Evolutionary conservation across 2,113 vertebrate genomes (phyloP).

Genomic region (Malaclemys terrapin): DNA sequence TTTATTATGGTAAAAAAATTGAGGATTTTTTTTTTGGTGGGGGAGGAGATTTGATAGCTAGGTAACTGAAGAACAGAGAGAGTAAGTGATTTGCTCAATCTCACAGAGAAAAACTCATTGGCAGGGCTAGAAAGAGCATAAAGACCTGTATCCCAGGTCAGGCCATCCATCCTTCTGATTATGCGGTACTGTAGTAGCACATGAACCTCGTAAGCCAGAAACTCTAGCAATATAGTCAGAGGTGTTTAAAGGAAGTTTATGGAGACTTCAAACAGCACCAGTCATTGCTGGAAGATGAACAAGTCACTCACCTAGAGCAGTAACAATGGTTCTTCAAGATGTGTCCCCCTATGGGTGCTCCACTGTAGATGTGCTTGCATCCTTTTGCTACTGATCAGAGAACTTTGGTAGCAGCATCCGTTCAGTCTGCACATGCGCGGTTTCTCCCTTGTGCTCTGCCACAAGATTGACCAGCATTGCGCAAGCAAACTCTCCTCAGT

Average conservation of each 20-base stretch:
- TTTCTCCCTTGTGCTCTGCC: no score
- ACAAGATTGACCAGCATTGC: no score
- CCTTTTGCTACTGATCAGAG: no score
- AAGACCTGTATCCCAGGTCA: background rate
- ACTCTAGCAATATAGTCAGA: background rate
- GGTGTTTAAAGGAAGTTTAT: background rate
- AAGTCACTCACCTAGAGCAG: no score
- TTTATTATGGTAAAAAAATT: background rate
- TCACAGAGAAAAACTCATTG: conserved; percentile 2
- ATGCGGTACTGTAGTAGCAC: background rate
- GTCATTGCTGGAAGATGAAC: background rate
- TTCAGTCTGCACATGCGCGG: no score
- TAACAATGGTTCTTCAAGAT: no score
- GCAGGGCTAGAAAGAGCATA: background rate
- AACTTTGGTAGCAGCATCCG: no score
- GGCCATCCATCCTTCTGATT: background rate
- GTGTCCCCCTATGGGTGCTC: no score
- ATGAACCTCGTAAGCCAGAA: background rate
- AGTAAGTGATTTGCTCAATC: background rate
- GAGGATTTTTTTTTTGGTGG: background rate
- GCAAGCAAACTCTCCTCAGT: no score
- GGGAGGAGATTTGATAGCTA: background rate
- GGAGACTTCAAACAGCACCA: background rate
- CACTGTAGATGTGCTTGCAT: no score
- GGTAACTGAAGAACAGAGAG: background rate